Evolutionary conservation across 2,797 vertebrate species (phyloP).

Genomic region (Microctenopoma lineatum): DNA sequence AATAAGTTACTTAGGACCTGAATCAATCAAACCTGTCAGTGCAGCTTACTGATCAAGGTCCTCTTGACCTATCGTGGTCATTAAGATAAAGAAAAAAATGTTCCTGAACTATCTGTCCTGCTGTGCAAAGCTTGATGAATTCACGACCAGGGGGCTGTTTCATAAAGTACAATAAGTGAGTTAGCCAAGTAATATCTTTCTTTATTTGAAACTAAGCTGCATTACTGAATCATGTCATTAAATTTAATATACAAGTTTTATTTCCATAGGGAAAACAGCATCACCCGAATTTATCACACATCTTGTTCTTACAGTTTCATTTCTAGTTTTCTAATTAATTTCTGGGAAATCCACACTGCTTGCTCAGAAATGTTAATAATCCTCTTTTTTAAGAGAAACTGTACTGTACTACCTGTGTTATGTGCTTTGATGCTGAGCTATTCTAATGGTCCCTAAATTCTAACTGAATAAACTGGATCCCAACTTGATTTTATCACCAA

Average conservation of each 20-base stretch:
- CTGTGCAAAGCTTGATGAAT: conserved; percentile 39
- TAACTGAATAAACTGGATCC: no score
- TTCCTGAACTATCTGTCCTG: conserved; percentile 8
- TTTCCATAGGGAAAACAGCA: background rate
- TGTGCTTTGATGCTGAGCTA: no score
- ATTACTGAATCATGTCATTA: conserved; percentile 3
- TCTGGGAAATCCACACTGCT: background rate
- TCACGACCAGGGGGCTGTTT: conserved; percentile 25
- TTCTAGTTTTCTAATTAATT: background rate
- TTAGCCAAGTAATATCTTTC: conserved; percentile 11
- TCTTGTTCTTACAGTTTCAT: conserved; percentile 1
- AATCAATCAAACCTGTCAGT: conserved; percentile 45
- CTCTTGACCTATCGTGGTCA: conserved; percentile 20
- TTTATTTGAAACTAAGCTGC: conserved; percentile 1
- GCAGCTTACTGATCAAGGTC: conserved; percentile 27
- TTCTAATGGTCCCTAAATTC: no score
- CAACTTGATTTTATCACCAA: no score
- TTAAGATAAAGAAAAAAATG: conserved; percentile 8
- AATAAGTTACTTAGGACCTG: conserved; percentile 37
- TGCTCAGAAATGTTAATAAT: background rate
- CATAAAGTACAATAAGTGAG: conserved; percentile 15
- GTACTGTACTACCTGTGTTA: no score
- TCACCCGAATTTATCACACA: background rate
- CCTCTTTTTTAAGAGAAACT: background rate
- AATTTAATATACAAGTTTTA: background rate